A percentile compares a stretch with the other conserved stretches of the same genome.
Conservation (phyloP, 2,888 invertebrate species). For the Rhagonycha fulva region DNA sequence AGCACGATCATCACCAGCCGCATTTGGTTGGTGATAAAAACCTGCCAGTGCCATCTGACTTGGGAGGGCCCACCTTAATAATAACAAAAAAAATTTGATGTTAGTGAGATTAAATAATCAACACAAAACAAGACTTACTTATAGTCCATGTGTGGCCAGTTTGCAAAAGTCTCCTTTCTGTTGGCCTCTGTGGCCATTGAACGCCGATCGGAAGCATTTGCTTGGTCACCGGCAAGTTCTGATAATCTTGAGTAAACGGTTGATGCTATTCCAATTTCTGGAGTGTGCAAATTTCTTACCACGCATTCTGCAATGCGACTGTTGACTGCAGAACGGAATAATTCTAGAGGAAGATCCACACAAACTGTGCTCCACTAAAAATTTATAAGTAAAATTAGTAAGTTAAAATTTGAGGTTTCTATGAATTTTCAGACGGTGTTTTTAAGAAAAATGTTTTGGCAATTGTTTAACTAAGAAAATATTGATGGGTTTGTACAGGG, state of each 20-base stretch:
- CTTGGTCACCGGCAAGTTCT: slow-evolving; percentile 65
- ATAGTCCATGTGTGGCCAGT: slow-evolving; percentile 97
- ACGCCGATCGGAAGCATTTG: slow-evolving; percentile 59
- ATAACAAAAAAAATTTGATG: neutral
- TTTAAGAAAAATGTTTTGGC: too few species aligned
- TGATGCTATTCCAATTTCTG: slow-evolving; percentile 86
- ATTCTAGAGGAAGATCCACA: slow-evolving; percentile 77
- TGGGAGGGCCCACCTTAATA: slow-evolving; percentile 89
- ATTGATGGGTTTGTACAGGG: too few species aligned
- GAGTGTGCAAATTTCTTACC: slow-evolving; percentile 79
- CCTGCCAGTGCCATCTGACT: slow-evolving; percentile 97
- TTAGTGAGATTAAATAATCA: neutral
- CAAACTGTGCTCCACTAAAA: slow-evolving; percentile 90
- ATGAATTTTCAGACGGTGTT: too few species aligned
- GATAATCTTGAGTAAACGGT: slow-evolving; percentile 86
- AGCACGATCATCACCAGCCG: slow-evolving; percentile 89
- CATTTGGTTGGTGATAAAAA: slow-evolving; percentile 92
- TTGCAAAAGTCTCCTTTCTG: slow-evolving; percentile 85
- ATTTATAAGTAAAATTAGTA: slow-evolving; percentile 14
- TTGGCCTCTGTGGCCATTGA: slow-evolving; percentile 93
- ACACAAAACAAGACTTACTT: slow-evolving; percentile 62
- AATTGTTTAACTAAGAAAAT: too few species aligned
- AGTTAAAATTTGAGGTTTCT: slow-evolving; percentile 5
- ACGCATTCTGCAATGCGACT: slow-evolving; percentile 83
- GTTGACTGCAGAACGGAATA: slow-evolving; percentile 78